Evolutionary conservation across 2,113 vertebrate genomes (phyloP).

Genomic region (Lamprotornis superbus): DNA sequence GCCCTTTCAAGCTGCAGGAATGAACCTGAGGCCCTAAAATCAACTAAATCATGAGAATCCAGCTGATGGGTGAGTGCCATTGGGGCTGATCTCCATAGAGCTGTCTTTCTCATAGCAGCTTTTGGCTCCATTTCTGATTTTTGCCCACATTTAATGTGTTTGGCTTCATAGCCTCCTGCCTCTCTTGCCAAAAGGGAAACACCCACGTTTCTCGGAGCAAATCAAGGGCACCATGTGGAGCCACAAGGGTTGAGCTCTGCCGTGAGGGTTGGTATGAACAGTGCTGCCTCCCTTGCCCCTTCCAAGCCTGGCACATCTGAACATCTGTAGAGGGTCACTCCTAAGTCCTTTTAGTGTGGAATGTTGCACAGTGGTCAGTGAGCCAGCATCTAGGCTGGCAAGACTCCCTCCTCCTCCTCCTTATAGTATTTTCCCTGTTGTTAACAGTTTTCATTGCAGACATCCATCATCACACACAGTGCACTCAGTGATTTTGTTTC

Average conservation of each 20-base stretch:
- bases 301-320: background rate
- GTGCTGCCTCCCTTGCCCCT: background rate
- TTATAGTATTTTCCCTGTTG: background rate
- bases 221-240: background rate
- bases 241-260: background rate
- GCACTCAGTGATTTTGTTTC: background rate
- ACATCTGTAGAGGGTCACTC: background rate
- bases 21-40: background rate
- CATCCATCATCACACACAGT: background rate
- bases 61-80: background rate
- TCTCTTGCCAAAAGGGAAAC: background rate
- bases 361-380: background rate
- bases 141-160: background rate
- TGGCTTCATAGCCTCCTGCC: background rate
- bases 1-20: background rate
- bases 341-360: background rate
- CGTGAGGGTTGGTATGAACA: fast-evolving
- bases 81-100: background rate
- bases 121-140: background rate
- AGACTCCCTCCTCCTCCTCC: background rate
- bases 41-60: background rate
- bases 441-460: background rate
- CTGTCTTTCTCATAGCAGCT: background rate
- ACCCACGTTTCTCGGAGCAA: background rate
- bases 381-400: background rate